Conservation (phyloP, 2,113 vertebrate genomes). For the Tetrao urogallus region DNA sequence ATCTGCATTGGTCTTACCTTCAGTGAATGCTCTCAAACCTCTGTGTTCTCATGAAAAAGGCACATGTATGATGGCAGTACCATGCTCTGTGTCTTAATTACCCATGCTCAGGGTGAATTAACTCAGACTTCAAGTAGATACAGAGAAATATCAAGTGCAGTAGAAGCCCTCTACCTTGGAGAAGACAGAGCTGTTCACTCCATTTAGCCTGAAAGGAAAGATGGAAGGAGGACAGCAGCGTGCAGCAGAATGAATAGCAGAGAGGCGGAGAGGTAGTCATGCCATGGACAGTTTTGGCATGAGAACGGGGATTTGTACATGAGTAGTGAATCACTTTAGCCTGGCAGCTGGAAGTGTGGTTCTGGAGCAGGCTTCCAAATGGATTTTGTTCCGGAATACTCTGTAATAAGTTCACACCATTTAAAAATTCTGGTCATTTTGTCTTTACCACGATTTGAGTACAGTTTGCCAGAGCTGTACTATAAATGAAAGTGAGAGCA, state of each 20-base stretch:
- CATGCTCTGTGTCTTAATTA: neutral
- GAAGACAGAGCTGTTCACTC: neutral
- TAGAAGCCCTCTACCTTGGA: neutral
- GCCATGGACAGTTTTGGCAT: slow-evolving; percentile 1
- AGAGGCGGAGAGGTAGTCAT: neutral
- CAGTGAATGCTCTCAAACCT: neutral
- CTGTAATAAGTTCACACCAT: too few relatives aligned
- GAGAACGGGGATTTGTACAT: neutral
- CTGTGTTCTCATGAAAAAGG: neutral
- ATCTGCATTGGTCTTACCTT: neutral
- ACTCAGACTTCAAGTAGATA: neutral
- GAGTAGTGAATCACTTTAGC: slow-evolving; percentile 3
- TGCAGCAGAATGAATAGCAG: neutral
- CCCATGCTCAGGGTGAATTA: neutral
- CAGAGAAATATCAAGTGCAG: neutral
- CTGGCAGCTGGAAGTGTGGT: neutral
- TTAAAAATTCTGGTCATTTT: neutral
- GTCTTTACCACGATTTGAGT: neutral
- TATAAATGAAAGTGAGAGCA: neutral
- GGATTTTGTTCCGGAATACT: neutral
- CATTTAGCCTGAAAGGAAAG: neutral
- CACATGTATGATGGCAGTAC: neutral
- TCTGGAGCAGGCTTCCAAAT: neutral
- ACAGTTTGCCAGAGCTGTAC: neutral
- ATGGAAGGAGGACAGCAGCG: neutral